Conservation (phyloP, 2,113 vertebrate genomes). For the Junco hyemalis region DNA sequence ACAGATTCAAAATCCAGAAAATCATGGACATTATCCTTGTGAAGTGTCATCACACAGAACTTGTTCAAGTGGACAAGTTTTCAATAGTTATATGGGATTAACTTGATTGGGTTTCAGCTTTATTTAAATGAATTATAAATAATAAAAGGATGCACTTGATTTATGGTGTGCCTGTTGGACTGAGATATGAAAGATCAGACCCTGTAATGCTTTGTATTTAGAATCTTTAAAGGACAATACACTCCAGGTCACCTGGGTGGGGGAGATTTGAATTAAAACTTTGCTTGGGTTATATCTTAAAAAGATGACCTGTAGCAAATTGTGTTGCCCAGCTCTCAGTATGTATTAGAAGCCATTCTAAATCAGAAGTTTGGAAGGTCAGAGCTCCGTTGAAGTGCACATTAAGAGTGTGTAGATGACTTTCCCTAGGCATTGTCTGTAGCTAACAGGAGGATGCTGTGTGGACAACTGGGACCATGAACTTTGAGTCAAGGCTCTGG, state of each 20-base stretch:
- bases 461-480: not conserved
- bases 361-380: not conserved
- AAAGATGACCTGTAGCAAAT: not conserved
- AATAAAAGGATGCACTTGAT: not conserved
- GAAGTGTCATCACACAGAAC: not conserved
- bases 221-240: not conserved
- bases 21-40: accelerated
- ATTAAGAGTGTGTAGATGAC: not conserved
- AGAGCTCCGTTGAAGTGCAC: not conserved
- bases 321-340: not conserved
- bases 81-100: not conserved
- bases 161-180: not conserved
- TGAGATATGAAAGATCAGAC: not conserved
- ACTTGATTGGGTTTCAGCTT: not conserved
- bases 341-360: not conserved
- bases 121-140: not conserved
- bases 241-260: accelerated
- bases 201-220: not conserved
- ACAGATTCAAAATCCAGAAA: not conserved
- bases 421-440: not conserved
- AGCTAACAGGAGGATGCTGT: not conserved
- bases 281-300: not conserved
- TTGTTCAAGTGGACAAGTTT: not conserved
- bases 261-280: not conserved
- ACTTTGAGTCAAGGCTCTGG: not conserved